phyloP scores from a whole-genome alignment of 2,888 invertebrate species.

The Cephus nigrinus region DNA sequence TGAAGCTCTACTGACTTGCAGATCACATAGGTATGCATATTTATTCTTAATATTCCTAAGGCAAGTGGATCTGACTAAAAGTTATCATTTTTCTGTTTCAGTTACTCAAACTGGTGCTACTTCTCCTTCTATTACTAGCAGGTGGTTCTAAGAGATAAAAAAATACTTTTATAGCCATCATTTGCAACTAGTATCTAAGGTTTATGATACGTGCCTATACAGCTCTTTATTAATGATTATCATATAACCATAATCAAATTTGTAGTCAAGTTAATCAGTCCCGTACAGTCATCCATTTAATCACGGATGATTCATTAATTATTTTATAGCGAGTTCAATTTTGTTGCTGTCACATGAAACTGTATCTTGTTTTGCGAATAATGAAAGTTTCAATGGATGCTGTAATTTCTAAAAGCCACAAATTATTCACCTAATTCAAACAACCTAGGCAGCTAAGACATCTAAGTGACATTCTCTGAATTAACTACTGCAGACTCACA shows the following conservation, averaged over 20 bases:
- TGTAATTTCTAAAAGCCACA: not conserved
- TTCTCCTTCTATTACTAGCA: too few species aligned
- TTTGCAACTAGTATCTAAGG: not conserved
- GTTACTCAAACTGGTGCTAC: too few species aligned
- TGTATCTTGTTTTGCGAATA: not conserved
- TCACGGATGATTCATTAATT: too few species aligned
- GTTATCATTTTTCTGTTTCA: too few species aligned
- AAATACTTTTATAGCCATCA: not conserved
- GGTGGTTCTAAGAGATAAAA: too few species aligned
- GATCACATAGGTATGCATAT: not conserved
- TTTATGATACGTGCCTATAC: too few species aligned
- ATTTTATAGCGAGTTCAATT: not conserved
- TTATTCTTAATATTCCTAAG: not conserved
- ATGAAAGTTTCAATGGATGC: not conserved
- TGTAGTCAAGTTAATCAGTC: not conserved
- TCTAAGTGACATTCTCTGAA: conserved; percentile 26
- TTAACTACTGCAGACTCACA: conserved; percentile 49
- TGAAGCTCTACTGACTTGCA: not conserved
- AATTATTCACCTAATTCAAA: not conserved
- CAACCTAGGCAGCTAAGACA: not conserved
- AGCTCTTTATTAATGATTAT: not conserved
- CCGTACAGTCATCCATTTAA: too few species aligned
- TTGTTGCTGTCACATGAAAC: not conserved
- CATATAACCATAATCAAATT: not conserved
- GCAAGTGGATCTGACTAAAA: not conserved